Percentiles rank a stretch among this genome's conserved stretches.
phyloP scores from a whole-genome alignment of 2,888 invertebrate species.

The Machimus atricapillus region DNA sequence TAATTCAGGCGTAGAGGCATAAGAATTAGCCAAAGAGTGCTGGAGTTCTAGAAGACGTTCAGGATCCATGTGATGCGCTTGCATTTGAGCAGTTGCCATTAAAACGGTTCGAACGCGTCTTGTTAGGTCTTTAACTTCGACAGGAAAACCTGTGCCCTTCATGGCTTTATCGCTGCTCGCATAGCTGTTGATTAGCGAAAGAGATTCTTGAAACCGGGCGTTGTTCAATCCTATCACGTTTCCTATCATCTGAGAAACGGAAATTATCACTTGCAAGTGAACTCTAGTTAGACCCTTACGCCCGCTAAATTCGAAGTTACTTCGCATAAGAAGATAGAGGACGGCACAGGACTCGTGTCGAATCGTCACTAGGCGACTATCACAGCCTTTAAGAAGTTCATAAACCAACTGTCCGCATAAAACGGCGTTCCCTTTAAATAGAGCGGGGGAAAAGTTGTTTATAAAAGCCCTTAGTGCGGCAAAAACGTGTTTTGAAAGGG shows the following conservation, averaged over 20 bases:
- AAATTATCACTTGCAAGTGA: constrained; percentile 93
- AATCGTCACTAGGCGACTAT: constrained; percentile 82
- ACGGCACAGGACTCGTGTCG: constrained; percentile 92
- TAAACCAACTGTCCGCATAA: constrained; percentile 83
- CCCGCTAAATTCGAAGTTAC: constrained; percentile 89
- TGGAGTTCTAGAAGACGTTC: constrained; percentile 91
- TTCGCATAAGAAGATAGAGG: constrained; percentile 89
- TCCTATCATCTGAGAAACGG: constrained; percentile 92
- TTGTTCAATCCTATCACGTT: constrained; percentile 90
- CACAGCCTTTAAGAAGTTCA: constrained; percentile 83
- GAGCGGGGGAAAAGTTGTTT: constrained; percentile 82
- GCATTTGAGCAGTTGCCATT: constrained; percentile 92
- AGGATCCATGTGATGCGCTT: constrained; percentile 88
- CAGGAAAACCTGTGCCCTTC: constrained; percentile 90
- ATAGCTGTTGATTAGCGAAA: constrained; percentile 91
- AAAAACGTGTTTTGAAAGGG: constrained; percentile 87
- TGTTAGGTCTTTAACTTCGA: constrained; percentile 92
- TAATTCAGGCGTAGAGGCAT: constrained; percentile 92
- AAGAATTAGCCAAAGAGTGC: constrained; percentile 89
- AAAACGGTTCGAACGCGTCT: constrained; percentile 92
- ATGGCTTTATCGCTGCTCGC: constrained; percentile 92
- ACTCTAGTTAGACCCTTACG: constrained; percentile 86
- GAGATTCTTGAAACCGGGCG: constrained; percentile 92
- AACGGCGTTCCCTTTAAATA: constrained; percentile 85
- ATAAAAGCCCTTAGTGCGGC: constrained; percentile 91